Base-by-base conservation (phyloP, 2,888 invertebrate species). In the Prosopocoilus inquinatus region DNA sequence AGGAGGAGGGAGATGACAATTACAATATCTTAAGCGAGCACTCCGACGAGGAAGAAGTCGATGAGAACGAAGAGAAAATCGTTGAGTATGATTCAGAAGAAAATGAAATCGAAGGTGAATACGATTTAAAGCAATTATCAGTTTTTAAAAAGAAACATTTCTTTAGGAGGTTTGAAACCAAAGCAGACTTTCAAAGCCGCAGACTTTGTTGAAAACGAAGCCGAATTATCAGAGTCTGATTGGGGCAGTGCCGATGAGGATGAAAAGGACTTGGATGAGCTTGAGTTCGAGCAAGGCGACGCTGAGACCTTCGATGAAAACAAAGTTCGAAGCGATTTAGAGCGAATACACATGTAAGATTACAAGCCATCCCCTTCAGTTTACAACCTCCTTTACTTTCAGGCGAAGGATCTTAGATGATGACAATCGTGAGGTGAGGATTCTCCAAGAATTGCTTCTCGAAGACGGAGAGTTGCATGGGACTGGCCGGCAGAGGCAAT, bases 171-270 rank as follows among this genome's bases (percentile, higher is more conserved):
- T 16, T 49, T n/a, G n/a, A n/a, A n/a, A n/a, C n/a, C n/a, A 9
- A 55, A 46, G 44, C 53, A 45, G 16, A 58, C 53, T 47, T 48
- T 60, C 32, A 82, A 83, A 47, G 81, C 82, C 0, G 75, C 80
- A 1, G 89, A 90, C 48, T 96, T 93, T 79, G 81, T 96, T 50
- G 96, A 96, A 64, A 83, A 88, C 36, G 96, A 96, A 77, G 96
- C 96, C 0, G 96, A 96, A 69, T 76, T 96, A 33, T 93, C 94
- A 0, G 96, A 94, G 69, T 92, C 91, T 2, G 94, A 94, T 63
- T 91, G 89, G 86, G 20, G 20, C 20, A 92, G 92, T 44, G 94
- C 86, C 0, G 94, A 94, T 70, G 95, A 91, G 75, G 92, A 94
- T 74, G 92, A 94, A 75, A 83, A 83, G 34, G 87, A 85, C 52